phyloP scores from a whole-genome alignment of 2,888 invertebrate species.

The Allolobophora icterica region DNA sequence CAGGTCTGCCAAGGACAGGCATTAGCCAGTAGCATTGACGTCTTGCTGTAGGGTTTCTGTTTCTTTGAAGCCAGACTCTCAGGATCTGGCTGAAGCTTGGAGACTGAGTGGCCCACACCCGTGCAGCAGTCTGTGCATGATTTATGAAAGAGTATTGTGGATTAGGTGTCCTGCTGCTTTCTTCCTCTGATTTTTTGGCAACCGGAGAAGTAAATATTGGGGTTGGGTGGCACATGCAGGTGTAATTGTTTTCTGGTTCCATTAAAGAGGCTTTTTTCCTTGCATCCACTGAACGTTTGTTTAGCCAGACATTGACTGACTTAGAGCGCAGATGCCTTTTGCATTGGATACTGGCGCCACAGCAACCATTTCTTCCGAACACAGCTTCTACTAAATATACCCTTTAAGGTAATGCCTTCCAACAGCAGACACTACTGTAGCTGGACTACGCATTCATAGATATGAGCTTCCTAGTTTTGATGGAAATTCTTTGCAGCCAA shows the following conservation, averaged over 20 bases:
- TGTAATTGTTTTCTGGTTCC: neutral
- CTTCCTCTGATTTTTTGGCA: neutral
- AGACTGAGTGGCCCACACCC: conserved; percentile 11
- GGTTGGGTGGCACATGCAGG: neutral
- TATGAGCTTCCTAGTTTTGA: neutral
- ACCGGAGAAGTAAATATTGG: neutral
- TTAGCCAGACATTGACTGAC: neutral
- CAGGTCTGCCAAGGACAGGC: neutral
- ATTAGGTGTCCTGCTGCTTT: conserved; percentile 8
- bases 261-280: neutral
- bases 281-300: neutral
- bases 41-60: neutral
- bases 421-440: neutral
- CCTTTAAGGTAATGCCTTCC: neutral
- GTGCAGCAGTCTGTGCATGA: neutral
- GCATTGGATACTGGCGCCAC: neutral
- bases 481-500: neutral
- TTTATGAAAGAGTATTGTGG: neutral
- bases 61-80: neutral
- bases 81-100: neutral
- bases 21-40: neutral
- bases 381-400: neutral
- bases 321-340: neutral
- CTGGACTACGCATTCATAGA: neutral
- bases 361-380: neutral